These are phyloP conservation scores for Pogoniulus pusillus DNA, from an alignment of 2,797 vertebrate genomes.

Conservation along the genomic window DNA sequence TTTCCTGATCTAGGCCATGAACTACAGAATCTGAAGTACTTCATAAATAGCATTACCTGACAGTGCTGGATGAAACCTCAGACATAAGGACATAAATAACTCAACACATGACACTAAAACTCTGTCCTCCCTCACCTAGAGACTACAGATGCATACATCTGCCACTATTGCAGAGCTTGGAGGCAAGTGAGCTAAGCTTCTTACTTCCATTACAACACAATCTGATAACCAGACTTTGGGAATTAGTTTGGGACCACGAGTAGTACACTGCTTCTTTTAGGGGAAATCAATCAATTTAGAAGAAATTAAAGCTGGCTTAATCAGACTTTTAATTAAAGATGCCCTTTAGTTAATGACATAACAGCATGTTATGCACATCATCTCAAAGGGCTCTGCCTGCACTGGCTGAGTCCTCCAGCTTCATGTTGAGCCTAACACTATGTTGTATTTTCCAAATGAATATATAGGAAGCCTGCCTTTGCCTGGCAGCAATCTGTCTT, in stretches of 20 bases:
- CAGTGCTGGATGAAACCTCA: slow-evolving; percentile 4
- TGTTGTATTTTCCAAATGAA: background rate
- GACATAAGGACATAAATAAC: background rate
- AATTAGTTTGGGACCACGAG: slow-evolving; percentile 26
- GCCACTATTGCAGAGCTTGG: background rate
- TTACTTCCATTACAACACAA: slow-evolving; percentile 29
- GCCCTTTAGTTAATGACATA: slow-evolving; percentile 20
- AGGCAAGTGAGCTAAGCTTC: slow-evolving; percentile 30
- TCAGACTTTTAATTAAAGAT: slow-evolving; percentile 35
- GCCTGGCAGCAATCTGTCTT: background rate
- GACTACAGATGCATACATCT: background rate
- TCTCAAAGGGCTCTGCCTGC: background rate
- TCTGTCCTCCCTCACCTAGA: slow-evolving; percentile 33
- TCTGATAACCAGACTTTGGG: slow-evolving; percentile 30
- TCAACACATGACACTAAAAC: background rate
- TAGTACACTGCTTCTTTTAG: background rate
- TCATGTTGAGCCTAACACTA: background rate
- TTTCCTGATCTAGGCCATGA: slow-evolving; percentile 34
- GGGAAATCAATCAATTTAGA: background rate
- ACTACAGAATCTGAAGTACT: background rate
- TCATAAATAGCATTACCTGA: slow-evolving; percentile 35
- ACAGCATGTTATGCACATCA: background rate
- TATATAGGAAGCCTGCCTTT: background rate
- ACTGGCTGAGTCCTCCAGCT: background rate
- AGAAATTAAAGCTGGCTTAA: slow-evolving; percentile 35